Evolutionary conservation across 2,113 vertebrate species (phyloP), one percentile per base, ranked within the genome.

Genomic region (Archocentrus centrarchus): DNA sequence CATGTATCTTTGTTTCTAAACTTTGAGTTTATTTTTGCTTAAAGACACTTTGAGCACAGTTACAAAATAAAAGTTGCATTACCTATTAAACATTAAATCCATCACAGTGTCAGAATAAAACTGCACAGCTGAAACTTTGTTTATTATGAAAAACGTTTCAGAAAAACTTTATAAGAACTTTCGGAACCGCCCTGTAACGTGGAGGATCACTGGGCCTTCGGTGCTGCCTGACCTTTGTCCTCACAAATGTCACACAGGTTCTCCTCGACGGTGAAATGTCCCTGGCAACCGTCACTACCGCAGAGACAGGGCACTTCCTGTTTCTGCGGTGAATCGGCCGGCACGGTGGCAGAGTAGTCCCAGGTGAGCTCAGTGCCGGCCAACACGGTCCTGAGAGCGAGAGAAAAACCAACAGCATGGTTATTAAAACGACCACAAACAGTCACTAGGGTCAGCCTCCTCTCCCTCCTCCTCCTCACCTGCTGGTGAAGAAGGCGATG

Each of bases 401-500:
- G 24, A 78, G 30, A 63, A 17, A 17, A 14, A 44, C 50, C 1
- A 70, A 11, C 41, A 50, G 15, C 10, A 11, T 10, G 6, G 18
- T 5, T 5, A 60, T 2, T 10, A 22, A 24, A 64, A 64, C 11
- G 6, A 35, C n/a, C 24, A 24, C 10, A 15, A 4, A 2, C 4
- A 62, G 10, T 2, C 44, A 2, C 3, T 35, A 11, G 61, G 1
- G 9, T 18, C 20, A 7, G 1, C 15, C 22, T 50, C 64, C 22
- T 18, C 63, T 44, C 4, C 3, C 44, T 73, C 20, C 3, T 76
- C 77, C 4, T 55, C 58, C 92, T 91, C 89, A 99, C 98, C 97
- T 97, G 95, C 89, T 97, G 58, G 98, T 98, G 95, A 99, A 99
- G 95, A 99, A 99, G 2, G 98, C 97, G 53, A 97, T 91, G 89